phyloP scores from a whole-genome alignment of 2,797 vertebrate genomes.

The Anguilla marmorata region DNA sequence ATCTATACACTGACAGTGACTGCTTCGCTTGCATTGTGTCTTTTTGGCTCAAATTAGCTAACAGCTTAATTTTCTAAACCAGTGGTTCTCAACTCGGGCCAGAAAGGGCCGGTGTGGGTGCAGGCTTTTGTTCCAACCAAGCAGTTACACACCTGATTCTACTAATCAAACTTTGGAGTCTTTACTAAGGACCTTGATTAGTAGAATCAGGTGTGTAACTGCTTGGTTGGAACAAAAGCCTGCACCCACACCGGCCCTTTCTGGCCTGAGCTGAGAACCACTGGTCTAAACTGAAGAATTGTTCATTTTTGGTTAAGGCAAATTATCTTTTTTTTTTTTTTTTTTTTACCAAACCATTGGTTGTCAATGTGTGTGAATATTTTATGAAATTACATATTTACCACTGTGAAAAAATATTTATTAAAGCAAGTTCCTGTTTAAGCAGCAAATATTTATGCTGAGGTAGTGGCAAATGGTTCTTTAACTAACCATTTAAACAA shows the following conservation, averaged over 20 bases:
- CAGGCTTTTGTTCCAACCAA: too few species aligned
- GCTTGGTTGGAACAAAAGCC: too few species aligned
- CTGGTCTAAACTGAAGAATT: neutral
- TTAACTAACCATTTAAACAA: slow-evolving; percentile 35
- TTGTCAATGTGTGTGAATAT: neutral
- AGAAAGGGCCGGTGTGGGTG: too few species aligned
- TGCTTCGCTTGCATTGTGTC: neutral
- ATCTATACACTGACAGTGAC: too few species aligned
- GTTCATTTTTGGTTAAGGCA: too few species aligned
- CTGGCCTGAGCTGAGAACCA: too few species aligned
- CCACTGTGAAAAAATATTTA: neutral
- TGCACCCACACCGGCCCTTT: too few species aligned
- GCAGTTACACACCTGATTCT: too few species aligned
- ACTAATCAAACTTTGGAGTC: too few species aligned
- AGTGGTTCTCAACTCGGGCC: too few species aligned
- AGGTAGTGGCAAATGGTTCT: slow-evolving; percentile 51
- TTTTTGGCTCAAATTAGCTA: neutral
- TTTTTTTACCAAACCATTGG: neutral
- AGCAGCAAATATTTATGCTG: slow-evolving; percentile 55
- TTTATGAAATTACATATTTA: neutral
- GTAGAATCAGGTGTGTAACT: too few species aligned
- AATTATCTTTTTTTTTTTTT: neutral
- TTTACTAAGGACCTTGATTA: too few species aligned
- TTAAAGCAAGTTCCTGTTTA: slow-evolving; percentile 4
- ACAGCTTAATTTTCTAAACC: neutral